Evolutionary conservation across 2,113 vertebrate species (phyloP).

Genomic region (Cyprinodon tularosa): DNA sequence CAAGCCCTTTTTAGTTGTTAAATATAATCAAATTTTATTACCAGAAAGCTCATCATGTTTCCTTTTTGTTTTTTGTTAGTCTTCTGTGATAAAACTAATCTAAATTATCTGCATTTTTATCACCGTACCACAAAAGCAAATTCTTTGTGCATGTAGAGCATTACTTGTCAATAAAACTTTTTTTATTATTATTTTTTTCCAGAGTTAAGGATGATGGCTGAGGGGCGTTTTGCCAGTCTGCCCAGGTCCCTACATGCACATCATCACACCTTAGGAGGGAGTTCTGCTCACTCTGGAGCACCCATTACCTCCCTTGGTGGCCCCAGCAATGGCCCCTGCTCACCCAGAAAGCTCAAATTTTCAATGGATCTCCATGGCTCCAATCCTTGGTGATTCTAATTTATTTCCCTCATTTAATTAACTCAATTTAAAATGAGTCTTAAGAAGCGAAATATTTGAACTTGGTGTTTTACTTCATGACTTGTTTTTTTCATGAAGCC

Average conservation of each 20-base stretch:
- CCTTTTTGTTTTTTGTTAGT: neutral
- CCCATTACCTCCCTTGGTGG: constrained; percentile 18
- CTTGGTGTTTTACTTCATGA: neutral
- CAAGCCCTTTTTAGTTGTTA: constrained; percentile 4
- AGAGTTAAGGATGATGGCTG: constrained; percentile 93
- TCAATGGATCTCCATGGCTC: constrained; percentile 95
- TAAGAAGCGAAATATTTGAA: neutral
- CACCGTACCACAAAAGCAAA: too few relatives aligned
- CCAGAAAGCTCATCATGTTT: constrained; percentile 13
- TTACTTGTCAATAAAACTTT: too few relatives aligned
- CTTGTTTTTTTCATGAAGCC: constrained; percentile 20
- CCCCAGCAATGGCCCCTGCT: constrained; percentile 27
- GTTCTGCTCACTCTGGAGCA: constrained; percentile 69
- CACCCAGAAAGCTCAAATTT: constrained; percentile 77
- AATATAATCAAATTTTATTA: constrained; percentile 24
- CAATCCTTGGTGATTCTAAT: constrained; percentile 71
- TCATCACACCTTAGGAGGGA: constrained; percentile 75
- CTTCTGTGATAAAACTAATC: neutral
- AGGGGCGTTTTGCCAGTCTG: constrained; percentile 92
- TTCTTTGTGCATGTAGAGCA: too few relatives aligned
- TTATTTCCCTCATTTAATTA: neutral
- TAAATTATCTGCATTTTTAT: neutral
- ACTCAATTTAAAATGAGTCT: neutral
- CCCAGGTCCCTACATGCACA: constrained; percentile 82
- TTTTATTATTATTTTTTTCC: constrained; percentile 16